phyloP scores from a whole-genome alignment of 2,113 vertebrate species.

The Sylvia atricapilla region DNA sequence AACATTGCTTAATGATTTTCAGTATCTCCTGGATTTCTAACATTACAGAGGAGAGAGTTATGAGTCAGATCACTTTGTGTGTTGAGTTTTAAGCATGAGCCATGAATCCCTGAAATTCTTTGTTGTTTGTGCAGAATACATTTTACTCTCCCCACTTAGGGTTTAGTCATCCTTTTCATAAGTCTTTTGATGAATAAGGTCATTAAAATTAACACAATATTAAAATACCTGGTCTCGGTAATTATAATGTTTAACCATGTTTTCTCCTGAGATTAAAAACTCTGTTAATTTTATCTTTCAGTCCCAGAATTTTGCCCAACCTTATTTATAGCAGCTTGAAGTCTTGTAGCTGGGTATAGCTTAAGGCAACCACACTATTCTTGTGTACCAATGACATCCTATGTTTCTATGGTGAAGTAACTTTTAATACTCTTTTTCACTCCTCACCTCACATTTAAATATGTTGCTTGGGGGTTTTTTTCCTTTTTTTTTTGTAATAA shows the following conservation, averaged over 20 bases:
- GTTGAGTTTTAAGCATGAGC: conserved; percentile 22
- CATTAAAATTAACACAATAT: conserved; percentile 45
- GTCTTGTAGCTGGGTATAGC: conserved; percentile 39
- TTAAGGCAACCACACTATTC: conserved; percentile 52
- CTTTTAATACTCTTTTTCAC: conserved; percentile 39
- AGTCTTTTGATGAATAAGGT: conserved; percentile 40
- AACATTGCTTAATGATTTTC: conserved; percentile 14
- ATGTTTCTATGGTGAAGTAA: conserved; percentile 62
- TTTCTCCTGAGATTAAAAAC: conserved; percentile 37
- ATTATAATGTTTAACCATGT: conserved; percentile 14
- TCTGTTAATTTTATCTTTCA: conserved; percentile 38
- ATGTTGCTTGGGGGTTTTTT: neutral
- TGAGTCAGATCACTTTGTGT: conserved; percentile 44
- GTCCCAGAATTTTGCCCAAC: conserved; percentile 20
- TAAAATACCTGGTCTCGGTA: conserved; percentile 36
- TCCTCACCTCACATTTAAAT: conserved; percentile 35
- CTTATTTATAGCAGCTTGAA: conserved; percentile 54
- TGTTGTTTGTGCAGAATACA: conserved; percentile 33
- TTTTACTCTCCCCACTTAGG: conserved; percentile 29
- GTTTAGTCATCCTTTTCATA: conserved; percentile 39
- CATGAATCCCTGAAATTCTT: conserved; percentile 26
- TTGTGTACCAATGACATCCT: conserved; percentile 21
- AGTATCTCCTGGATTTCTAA: conserved; percentile 43
- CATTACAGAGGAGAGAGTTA: neutral
- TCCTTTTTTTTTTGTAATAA: neutral